Base-by-base conservation (phyloP, 37 sponge, comb jelly and placozoan species). In the Aphrocallistes beatrix region DNA sequence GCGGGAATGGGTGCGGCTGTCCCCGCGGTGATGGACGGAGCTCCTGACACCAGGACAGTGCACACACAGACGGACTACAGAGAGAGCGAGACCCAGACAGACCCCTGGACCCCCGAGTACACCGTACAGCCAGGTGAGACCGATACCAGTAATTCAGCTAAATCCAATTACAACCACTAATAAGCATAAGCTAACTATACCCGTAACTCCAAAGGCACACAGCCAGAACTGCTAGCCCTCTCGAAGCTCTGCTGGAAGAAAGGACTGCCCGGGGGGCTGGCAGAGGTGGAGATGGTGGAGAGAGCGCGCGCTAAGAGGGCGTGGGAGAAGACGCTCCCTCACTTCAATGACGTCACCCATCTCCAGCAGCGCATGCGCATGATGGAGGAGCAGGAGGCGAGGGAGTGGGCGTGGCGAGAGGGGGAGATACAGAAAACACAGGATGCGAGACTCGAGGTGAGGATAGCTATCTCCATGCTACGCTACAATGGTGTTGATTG, bases 361-460 rank as follows among this genome's bases (percentile, higher is more conserved):
- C 37, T 89, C 38, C 90, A 90, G 81, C 91, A 93, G 90, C 39
- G 98, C 39, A 39, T 93, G 82, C 51, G 81, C 36, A 92, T 97
- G 98, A 97, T 97, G 98, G 93, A 97, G 86, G 93, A 97, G 37
- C 95, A 94, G 90, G 98, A 97, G 87, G 88, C 93, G 82, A 91
- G 83, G 83, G 95, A 97, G 90, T 97, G 98, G 98, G 92, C 87
- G 6, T 90, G 85, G 81, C 85, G 98, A 19, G 98, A 97, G 83
- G 85, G 81, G 19, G 95, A 97, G 85, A 94, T 97, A 1, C 82
- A 89, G 83, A 88, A 87, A 13, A 60, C 75, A 13, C 75, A 60
- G 21, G n/a, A 60, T 25, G 17, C 10, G 34, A 19, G 75, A 6
- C n/a, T 60, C 1, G 17, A 32, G 75, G 75, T 60, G 21, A 47